These are phyloP conservation scores for Tetramorium simillimum DNA, from an alignment of 1,140 invertebrate genomes.

Conservation along the genomic window DNA sequence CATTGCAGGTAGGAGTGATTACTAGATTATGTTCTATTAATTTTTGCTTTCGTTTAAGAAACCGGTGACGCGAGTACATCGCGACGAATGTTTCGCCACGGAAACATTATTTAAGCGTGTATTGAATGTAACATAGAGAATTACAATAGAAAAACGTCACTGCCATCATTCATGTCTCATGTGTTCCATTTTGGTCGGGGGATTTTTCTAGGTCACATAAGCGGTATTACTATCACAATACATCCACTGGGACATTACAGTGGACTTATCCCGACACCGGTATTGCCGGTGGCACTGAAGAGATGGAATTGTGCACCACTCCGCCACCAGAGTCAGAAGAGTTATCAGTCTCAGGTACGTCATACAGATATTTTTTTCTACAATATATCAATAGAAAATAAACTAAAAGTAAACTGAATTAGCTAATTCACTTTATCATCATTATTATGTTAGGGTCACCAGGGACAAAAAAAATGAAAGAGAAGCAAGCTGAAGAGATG, in stretches of 20 bases:
- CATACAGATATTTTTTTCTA: conserved; percentile 58
- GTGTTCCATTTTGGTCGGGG: conserved; percentile 80
- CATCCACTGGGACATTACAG: conserved; percentile 86
- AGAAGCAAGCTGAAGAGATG: conserved; percentile 61
- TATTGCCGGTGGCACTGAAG: conserved; percentile 86
- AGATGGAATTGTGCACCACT: conserved; percentile 88
- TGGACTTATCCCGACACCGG: conserved; percentile 89
- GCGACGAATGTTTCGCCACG: conserved; percentile 62
- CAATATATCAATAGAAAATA: neutral
- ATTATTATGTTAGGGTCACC: neutral
- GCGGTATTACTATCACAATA: conserved; percentile 90
- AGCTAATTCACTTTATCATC: neutral
- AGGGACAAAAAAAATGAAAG: conserved; percentile 47
- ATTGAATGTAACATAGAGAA: conserved; percentile 63
- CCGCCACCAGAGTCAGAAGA: conserved; percentile 84
- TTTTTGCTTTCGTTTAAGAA: conserved; percentile 64
- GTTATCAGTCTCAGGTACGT: conserved; percentile 74
- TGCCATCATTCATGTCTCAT: conserved; percentile 70
- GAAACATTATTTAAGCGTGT: conserved; percentile 56
- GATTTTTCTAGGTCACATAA: conserved; percentile 88
- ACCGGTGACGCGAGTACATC: conserved; percentile 54
- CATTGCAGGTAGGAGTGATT: conserved; percentile 71
- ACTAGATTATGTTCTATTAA: conserved; percentile 69
- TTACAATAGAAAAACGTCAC: conserved; percentile 58
- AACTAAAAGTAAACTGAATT: neutral